These are phyloP conservation scores for Muschampia plurimacula DNA, from an alignment of 2,888 invertebrate species.

Conservation along the genomic window DNA sequence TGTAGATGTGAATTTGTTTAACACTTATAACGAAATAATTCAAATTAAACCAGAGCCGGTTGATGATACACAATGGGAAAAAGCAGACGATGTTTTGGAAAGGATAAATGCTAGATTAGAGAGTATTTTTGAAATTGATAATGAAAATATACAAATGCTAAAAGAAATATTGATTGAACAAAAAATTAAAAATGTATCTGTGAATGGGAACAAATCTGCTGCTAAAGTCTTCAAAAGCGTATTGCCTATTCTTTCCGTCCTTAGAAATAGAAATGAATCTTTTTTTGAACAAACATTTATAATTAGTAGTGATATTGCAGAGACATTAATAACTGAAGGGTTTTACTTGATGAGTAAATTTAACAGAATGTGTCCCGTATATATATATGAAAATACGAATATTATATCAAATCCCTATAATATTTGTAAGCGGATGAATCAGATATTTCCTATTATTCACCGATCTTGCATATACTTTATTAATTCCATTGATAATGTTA, in stretches of 20 bases:
- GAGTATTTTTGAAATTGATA: constrained; percentile 71
- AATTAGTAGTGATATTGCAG: constrained; percentile 82
- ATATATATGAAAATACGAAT: constrained; percentile 77
- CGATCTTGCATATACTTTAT: constrained; percentile 87
- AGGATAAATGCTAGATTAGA: constrained; percentile 76
- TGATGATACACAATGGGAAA: constrained; percentile 78
- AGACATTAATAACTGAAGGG: constrained; percentile 84
- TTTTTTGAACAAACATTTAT: constrained; percentile 86
- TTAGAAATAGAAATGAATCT: constrained; percentile 77
- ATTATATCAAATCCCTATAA: constrained; percentile 80
- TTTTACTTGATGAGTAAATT: constrained; percentile 88
- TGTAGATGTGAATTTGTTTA: constrained; percentile 68
- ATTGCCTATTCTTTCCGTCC: constrained; percentile 57
- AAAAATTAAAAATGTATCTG: constrained; percentile 72
- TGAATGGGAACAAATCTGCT: constrained; percentile 70
- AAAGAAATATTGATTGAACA: constrained; percentile 68
- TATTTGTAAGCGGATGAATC: constrained; percentile 65
- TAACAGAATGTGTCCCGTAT: constrained; percentile 88
- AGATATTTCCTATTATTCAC: constrained; percentile 85
- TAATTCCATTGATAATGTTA: constrained; percentile 72
- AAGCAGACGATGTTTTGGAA: constrained; percentile 73
- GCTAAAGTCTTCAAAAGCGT: constrained; percentile 60
- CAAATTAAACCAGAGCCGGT: constrained; percentile 78
- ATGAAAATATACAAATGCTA: constrained; percentile 70
- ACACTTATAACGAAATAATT: constrained; percentile 66